Base-by-base conservation (phyloP, 2,888 invertebrate genomes). In the Ptycholaimellus sp. region DNA sequence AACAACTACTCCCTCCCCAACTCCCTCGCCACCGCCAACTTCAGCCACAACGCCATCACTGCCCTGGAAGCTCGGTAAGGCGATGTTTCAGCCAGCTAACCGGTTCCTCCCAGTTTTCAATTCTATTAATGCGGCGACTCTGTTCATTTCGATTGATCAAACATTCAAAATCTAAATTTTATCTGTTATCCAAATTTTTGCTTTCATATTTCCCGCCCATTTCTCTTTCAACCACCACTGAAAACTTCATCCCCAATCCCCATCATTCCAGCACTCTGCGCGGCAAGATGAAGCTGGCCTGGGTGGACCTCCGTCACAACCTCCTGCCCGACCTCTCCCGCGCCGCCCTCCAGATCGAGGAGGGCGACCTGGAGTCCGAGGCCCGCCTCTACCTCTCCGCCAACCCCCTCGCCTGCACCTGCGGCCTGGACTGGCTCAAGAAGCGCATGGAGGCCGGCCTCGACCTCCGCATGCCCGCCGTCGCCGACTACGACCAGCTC, bases 371-470 rank as follows among this genome's bases (percentile, higher is more conserved):
- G 28, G 28, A 27, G 3, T 31, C 41, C 25, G 30, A 37, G 14
- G n/a, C n/a, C n/a, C n/a, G n/a, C n/a, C 19, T 80, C 59, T 74
- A 74, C 57, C 72, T 81, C 43, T 77, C 76, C 33, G 74, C 74
- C 45, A 82, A 82, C 62, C 78, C 79, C 38, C 73, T 77, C 55
- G 71, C 74, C 52, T 82, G 82, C 62, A 78, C 79, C 60, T 81
- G 80, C 57, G 75, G 76, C 42, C 78, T 81, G 78, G 77, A 78
- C 57, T 82, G 80, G 81, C 76, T 60, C 72, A 77, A 69, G 73
- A 73, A 30, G 6, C 11, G 39, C 14, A 23, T 13, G 6, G 13
- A 6, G 9, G 72, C 72, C 40, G 67, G 76, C 50, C 76, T 75
- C 35, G 76, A 77, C 57, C 31, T 44, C 4, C 21, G 34, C 2